Base-by-base conservation (phyloP, 2,888 invertebrate species). In the Spodoptera littoralis region DNA sequence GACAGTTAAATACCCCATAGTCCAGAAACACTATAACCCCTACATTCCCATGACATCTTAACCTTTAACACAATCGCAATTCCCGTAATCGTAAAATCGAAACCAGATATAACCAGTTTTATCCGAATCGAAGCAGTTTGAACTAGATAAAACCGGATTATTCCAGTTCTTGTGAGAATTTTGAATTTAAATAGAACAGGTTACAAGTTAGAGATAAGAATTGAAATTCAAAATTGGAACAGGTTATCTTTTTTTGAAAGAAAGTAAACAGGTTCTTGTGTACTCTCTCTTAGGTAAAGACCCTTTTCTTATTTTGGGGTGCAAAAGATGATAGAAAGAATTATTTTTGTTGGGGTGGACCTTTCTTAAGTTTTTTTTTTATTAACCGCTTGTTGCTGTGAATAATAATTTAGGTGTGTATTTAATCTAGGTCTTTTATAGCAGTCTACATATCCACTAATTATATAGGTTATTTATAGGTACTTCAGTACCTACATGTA, bases 1-100 rank as follows among this genome's bases (percentile, higher is more conserved):
- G 41, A 6, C 30, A 11, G 9, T 56, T 18, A 9, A 13, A n/a
- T 24, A 47, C 53, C 48, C 42, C 44, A 63, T 56, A 45, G 49
- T 63, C 49, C 30, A 42, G 6, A 50, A 11, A 62, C 6, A 53
- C 18, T 11, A 12, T 22, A 47, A n/a, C 45, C 64, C 64, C 47
- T 51, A 54, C 36, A 65, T 82, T 84, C 84, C 71, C 84, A 82
- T 77, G 80, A 77, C 78, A 80, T 71, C 64, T 64, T 66, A 69
- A 70, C 75, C 73, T 73, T 55, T 66, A 53, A 69, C 59, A 74
- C 68, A 70, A 79, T 67, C 52, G 48, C 61, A 64, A 77, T 73
- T 77, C 70, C 62, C 71, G 73, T 77, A 79, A 76, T 77, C 71
- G 11, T 69, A 76, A 62, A 76, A 74, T 73, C 69, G 68, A 69